These are phyloP conservation scores for Hemicentrotus pulcherrimus DNA, from an alignment of 35 echinoderm and acorn worm species.

Conservation along the genomic window DNA sequence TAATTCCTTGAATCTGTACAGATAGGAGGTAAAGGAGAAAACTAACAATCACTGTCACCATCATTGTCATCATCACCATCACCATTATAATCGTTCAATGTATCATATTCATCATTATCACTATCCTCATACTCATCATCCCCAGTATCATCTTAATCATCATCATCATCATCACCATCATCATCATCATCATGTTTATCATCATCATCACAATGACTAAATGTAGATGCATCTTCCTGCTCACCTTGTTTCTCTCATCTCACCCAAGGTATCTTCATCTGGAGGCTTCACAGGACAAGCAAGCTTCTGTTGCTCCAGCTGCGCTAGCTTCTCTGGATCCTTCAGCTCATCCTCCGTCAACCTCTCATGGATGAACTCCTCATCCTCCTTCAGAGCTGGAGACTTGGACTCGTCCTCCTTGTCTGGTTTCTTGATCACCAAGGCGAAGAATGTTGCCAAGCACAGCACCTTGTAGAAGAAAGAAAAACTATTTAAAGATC, in stretches of 20 bases:
- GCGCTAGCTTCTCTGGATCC: constrained; percentile 77
- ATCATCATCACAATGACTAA: neutral
- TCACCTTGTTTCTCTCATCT: constrained; percentile 79
- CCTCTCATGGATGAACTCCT: constrained; percentile 91
- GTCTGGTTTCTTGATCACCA: constrained; percentile 94
- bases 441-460: constrained; percentile 83
- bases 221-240: neutral
- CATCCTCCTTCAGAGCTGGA: constrained; percentile 73
- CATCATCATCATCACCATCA: constrained; percentile 49
- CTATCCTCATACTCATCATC: neutral
- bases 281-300: constrained; percentile 82
- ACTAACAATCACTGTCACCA: neutral
- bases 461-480: constrained; percentile 61
- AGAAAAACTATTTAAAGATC: neutral
- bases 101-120: neutral
- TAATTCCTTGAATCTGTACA: constrained; percentile 86
- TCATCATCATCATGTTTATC: neutral
- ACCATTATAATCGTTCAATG: neutral
- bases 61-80: neutral
- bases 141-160: neutral
- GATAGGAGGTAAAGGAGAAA: neutral
- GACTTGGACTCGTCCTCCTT: constrained; percentile 81
- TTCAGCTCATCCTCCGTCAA: constrained; percentile 89
- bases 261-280: constrained; percentile 74
- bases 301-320: constrained; percentile 78